phyloP scores from a whole-genome alignment of 2,797 vertebrate genomes.

The Carduelis carduelis region DNA sequence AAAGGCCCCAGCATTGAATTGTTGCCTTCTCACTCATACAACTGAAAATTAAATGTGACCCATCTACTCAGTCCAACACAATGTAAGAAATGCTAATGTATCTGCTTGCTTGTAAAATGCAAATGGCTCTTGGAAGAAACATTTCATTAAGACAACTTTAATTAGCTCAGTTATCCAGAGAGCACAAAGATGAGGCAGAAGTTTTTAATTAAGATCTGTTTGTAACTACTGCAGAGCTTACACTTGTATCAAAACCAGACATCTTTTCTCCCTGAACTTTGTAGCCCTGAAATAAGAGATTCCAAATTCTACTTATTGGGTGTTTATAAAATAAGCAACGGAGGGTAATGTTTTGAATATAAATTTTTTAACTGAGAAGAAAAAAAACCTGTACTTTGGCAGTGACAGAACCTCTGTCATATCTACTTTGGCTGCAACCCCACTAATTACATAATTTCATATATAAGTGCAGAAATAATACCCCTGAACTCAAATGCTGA shows the following conservation, averaged over 20 bases:
- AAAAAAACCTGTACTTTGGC: neutral
- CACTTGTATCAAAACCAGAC: neutral
- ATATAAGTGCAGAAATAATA: neutral
- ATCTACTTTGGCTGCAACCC: neutral
- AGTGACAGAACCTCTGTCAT: neutral
- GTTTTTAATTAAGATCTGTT: neutral
- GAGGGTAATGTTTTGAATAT: neutral
- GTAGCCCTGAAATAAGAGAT: neutral
- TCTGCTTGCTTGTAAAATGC: neutral
- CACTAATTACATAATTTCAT: neutral
- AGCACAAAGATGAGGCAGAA: neutral
- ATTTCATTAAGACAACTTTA: neutral
- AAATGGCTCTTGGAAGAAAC: neutral
- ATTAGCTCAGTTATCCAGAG: neutral
- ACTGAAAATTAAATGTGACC: neutral
- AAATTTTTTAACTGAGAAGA: neutral
- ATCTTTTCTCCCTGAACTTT: neutral
- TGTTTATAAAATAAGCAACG: neutral
- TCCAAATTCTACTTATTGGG: neutral
- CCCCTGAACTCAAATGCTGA: neutral
- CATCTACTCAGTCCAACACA: neutral
- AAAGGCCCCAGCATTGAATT: neutral
- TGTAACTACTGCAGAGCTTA: neutral
- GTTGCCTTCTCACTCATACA: neutral
- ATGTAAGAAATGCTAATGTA: neutral